Percentiles rank a stretch among this genome's conserved stretches.
phyloP scores from a whole-genome alignment of 2,113 vertebrate genomes.

The Campylomormyrus numenius region DNA sequence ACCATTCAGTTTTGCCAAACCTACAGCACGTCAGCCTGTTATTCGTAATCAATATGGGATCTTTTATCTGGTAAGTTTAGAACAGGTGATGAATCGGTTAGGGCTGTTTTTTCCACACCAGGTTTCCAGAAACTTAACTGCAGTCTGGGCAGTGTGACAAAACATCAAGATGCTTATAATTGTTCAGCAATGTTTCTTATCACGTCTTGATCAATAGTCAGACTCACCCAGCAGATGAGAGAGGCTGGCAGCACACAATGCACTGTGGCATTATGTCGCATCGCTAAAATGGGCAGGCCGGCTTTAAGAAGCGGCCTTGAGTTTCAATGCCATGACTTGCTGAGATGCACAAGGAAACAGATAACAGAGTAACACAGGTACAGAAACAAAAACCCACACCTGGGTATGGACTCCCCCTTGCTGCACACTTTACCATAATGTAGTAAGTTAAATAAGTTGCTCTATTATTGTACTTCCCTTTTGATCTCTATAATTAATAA shows the following conservation, averaged over 20 bases:
- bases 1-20: background rate
- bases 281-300: background rate
- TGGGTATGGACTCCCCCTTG: background rate
- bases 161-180: background rate
- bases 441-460: background rate
- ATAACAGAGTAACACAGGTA: background rate
- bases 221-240: background rate
- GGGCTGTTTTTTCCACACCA: background rate
- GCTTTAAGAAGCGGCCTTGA: background rate
- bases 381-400: background rate
- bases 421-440: background rate
- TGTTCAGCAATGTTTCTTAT: background rate
- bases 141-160: background rate
- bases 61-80: background rate
- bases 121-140: background rate
- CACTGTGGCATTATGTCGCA: background rate
- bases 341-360: background rate
- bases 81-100: slow-evolving; percentile 8
- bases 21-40: background rate
- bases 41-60: background rate
- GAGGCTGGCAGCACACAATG: background rate
- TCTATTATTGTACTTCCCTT: background rate
- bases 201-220: background rate
- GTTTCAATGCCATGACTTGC: background rate
- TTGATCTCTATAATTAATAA: background rate